These are phyloP conservation scores for Meandrina meandrites DNA, from an alignment of 92 coral and sea anemone species.

Conservation along the genomic window DNA sequence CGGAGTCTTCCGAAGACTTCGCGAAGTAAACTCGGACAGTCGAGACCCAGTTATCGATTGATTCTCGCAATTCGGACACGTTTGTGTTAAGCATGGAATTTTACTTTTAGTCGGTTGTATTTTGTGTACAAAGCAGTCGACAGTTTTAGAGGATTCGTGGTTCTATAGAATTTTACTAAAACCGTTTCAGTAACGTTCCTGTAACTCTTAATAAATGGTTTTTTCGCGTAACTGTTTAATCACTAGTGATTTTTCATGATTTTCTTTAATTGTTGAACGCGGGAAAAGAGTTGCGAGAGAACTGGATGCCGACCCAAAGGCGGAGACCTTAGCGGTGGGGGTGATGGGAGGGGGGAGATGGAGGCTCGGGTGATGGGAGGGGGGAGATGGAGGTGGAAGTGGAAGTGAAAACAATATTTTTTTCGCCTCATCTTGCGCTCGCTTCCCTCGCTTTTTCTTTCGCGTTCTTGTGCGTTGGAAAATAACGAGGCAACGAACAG, in stretches of 20 bases:
- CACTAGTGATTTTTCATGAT: not conserved
- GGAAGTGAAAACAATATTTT: too few relatives aligned
- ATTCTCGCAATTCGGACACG: not conserved
- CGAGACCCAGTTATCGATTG: not conserved
- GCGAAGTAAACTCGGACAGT: not conserved
- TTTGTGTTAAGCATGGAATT: not conserved
- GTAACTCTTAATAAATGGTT: slow-evolving; percentile 1
- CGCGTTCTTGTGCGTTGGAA: too few relatives aligned
- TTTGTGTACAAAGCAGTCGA: slow-evolving; percentile 13
- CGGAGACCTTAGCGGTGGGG: too few relatives aligned
- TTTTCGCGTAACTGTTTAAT: not conserved
- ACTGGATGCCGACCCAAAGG: too few relatives aligned
- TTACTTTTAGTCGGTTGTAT: not conserved
- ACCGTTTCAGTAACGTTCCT: slow-evolving; percentile 14
- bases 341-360: too few relatives aligned
- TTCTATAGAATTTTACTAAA: slow-evolving; percentile 14
- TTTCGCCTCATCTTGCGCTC: not conserved
- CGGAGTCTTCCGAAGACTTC: not conserved
- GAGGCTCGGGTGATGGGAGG: too few relatives aligned
- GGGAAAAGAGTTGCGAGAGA: too few relatives aligned
- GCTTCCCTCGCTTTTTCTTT: not conserved
- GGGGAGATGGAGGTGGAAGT: too few relatives aligned
- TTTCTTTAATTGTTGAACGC: too few relatives aligned
- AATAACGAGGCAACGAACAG: too few relatives aligned
- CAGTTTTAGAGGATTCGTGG: slow-evolving; percentile 4